Evolutionary conservation across 2,888 invertebrate species (phyloP).

Genomic region (Ctena decussata): DNA sequence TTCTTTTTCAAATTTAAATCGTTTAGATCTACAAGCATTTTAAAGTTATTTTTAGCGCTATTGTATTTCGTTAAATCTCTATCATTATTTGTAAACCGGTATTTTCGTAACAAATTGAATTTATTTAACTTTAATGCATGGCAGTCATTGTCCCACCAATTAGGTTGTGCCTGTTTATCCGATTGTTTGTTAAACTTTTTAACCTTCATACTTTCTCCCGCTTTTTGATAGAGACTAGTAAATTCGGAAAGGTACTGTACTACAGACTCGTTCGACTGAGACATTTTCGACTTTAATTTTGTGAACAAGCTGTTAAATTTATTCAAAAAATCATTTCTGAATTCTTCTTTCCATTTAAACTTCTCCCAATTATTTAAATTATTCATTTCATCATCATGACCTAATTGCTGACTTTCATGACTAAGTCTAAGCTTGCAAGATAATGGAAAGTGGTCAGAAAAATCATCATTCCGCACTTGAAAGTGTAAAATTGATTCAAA

Average conservation of each 20-base stretch:
- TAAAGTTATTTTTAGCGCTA: neutral
- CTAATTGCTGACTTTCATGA: too few species aligned
- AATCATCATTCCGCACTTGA: too few species aligned
- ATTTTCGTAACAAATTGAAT: neutral
- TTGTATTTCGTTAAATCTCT: neutral
- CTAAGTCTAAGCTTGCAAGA: too few species aligned
- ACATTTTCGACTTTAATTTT: too few species aligned
- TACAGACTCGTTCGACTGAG: neutral
- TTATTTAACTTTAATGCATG: too few species aligned
- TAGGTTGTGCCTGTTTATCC: neutral
- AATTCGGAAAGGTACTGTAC: neutral
- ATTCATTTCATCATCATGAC: too few species aligned
- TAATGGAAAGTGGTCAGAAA: too few species aligned
- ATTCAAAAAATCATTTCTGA: too few species aligned
- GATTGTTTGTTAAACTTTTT: neutral
- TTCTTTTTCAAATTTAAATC: neutral
- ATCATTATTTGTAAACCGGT: neutral
- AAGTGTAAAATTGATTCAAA: too few species aligned
- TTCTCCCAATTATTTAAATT: too few species aligned
- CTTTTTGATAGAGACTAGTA: neutral
- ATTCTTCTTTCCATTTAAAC: too few species aligned
- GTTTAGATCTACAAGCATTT: neutral
- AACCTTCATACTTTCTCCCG: neutral
- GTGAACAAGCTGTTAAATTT: too few species aligned
- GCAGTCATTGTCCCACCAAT: neutral